phyloP scores from a whole-genome alignment of 2,797 vertebrate genomes.

The Spondyliosoma cantharus region DNA sequence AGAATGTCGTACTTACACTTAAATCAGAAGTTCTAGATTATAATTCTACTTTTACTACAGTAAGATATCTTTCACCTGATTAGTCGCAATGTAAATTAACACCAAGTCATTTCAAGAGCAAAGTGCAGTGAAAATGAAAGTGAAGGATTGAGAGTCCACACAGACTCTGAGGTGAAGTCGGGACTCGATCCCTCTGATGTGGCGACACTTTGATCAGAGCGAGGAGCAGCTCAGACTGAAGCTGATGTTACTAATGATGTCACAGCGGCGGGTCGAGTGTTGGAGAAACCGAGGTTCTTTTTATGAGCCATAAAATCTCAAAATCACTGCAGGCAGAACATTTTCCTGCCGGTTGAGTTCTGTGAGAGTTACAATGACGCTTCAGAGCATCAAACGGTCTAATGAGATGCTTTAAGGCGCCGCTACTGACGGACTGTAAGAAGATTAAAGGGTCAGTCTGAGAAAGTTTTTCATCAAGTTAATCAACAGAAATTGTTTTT shows the following conservation, averaged over 20 bases:
- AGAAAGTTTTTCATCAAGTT: not conserved
- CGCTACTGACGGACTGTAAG: not conserved
- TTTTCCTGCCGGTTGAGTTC: not conserved
- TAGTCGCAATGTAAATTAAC: not conserved
- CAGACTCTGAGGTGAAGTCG: not conserved
- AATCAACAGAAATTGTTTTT: not conserved
- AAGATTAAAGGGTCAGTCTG: not conserved
- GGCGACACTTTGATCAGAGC: not conserved
- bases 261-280: not conserved
- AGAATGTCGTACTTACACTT: no score
- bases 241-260: not conserved
- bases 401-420: no score
- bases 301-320: not conserved
- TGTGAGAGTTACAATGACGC: not conserved
- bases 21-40: not conserved
- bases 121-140: not conserved
- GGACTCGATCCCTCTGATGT: not conserved
- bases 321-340: no score
- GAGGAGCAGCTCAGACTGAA: not conserved
- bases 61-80: not conserved
- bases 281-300: not conserved
- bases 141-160: not conserved
- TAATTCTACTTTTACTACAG: not conserved
- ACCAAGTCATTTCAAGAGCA: not conserved
- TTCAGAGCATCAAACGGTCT: no score